These are phyloP conservation scores for Epirrhoe alternata DNA, from an alignment of 2,888 invertebrate species.

Conservation along the genomic window DNA sequence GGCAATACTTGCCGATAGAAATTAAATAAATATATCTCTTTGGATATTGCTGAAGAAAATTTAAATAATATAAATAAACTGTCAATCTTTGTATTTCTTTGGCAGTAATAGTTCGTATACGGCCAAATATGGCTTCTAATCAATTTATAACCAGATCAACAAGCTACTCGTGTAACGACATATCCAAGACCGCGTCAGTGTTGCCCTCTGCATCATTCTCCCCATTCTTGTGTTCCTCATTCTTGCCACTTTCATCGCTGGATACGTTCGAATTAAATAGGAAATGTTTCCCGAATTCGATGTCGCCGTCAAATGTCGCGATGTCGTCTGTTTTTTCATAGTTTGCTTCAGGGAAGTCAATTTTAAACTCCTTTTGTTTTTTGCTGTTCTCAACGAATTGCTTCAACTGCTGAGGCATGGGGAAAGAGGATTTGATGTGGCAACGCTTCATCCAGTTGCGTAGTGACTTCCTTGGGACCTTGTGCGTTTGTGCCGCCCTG, in stretches of 20 bases:
- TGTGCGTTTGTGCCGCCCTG: conserved; percentile 86
- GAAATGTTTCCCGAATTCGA: conserved; percentile 79
- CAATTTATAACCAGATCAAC: conserved; percentile 5
- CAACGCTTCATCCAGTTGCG: conserved; percentile 87
- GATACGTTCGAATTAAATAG: conserved; percentile 61
- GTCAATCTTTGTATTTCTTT: conserved; percentile 49
- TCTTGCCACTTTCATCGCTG: conserved; percentile 63
- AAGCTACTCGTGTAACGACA: conserved; percentile 67
- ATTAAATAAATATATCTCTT: conserved; percentile 30
- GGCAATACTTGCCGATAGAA: conserved; percentile 29
- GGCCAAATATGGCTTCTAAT: conserved; percentile 37
- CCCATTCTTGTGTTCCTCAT: conserved; percentile 50
- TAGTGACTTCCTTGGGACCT: conserved; percentile 85
- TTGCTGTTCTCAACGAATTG: conserved; percentile 85
- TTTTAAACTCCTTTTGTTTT: conserved; percentile 73
- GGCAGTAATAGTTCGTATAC: conserved; percentile 51
- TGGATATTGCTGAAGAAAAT: conserved; percentile 37
- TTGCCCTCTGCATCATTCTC: conserved; percentile 53
- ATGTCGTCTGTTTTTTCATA: conserved; percentile 60
- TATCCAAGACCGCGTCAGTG: conserved; percentile 60
- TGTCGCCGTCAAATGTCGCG: conserved; percentile 55
- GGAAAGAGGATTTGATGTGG: conserved; percentile 85
- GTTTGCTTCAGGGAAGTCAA: conserved; percentile 49
- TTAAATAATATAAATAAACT: conserved; percentile 29
- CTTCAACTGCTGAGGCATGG: conserved; percentile 85